Percentiles rank a stretch among this genome's conserved stretches.
Conservation (phyloP, 2,888 invertebrate genomes). For the Drosophila nr. medialis region DNA sequence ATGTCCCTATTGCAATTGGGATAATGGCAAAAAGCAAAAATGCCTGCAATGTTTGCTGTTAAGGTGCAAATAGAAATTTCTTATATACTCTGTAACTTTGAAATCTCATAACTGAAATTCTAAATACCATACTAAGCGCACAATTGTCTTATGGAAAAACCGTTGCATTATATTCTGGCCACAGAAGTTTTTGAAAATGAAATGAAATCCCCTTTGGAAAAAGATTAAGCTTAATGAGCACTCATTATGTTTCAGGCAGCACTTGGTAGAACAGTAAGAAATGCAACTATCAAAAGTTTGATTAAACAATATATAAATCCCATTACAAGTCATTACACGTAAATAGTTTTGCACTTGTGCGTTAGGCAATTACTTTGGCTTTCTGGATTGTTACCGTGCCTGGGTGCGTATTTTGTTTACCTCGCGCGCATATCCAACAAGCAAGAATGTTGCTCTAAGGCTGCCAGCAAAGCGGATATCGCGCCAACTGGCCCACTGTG, state of each 20-base stretch:
- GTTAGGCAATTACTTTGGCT: conserved; percentile 1
- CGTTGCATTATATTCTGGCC: no score
- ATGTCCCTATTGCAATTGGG: conserved; percentile 8
- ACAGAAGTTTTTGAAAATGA: neutral
- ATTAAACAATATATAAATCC: neutral
- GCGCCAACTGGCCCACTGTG: conserved; percentile 6
- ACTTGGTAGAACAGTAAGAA: neutral
- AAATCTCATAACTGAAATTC: neutral
- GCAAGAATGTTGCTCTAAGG: neutral
- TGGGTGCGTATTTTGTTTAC: conserved; percentile 41
- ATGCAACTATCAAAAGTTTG: neutral
- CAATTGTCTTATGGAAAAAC: no score
- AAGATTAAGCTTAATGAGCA: neutral
- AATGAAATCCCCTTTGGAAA: neutral
- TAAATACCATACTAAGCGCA: neutral
- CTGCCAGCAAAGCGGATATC: neutral
- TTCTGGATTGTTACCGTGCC: conserved; percentile 43
- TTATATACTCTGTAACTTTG: neutral
- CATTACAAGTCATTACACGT: neutral
- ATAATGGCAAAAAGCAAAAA: neutral
- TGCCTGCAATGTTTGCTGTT: neutral
- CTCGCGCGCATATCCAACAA: neutral
- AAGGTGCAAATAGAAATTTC: neutral
- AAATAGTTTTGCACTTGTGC: neutral
- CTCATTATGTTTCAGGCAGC: neutral